phyloP scores from a whole-genome alignment of 30 jellyfish, hydroid and myxozoan genomes.

The Pseudorhiza aurosa region DNA sequence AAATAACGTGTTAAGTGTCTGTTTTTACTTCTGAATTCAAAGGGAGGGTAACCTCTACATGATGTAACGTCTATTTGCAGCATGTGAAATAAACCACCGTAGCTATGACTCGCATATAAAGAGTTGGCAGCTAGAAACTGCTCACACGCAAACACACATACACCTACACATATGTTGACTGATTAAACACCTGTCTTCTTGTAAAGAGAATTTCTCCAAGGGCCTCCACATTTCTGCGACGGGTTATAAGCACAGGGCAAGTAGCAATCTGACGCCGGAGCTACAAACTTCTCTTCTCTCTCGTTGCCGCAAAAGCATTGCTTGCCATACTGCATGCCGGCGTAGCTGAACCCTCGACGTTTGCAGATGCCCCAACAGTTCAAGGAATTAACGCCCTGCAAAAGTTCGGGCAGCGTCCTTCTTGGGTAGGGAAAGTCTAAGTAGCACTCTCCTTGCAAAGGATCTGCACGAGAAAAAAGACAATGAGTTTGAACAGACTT shows the following conservation, averaged over 20 bases:
- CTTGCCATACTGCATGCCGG: slow-evolving; percentile 24
- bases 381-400: neutral
- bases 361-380: neutral
- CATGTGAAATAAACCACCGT: too few relatives aligned
- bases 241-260: slow-evolving; percentile 30
- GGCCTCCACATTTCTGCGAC: slow-evolving; percentile 53
- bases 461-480: neutral
- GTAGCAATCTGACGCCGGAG: slow-evolving; percentile 12
- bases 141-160: too few relatives aligned
- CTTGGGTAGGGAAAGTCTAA: neutral
- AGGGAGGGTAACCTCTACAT: too few relatives aligned
- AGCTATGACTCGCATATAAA: too few relatives aligned
- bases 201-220: slow-evolving; percentile 23
- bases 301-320: slow-evolving; percentile 42
- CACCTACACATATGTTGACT: too few relatives aligned
- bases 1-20: too few relatives aligned
- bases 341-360: neutral
- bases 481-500: too few relatives aligned
- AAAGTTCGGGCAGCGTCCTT: neutral
- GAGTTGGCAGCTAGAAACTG: too few relatives aligned
- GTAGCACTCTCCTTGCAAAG: slow-evolving; percentile 9
- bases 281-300: neutral
- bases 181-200: too few relatives aligned
- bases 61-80: too few relatives aligned
- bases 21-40: too few relatives aligned